Conservation (phyloP, 2,113 vertebrate genomes). For the Hylia prasina region DNA sequence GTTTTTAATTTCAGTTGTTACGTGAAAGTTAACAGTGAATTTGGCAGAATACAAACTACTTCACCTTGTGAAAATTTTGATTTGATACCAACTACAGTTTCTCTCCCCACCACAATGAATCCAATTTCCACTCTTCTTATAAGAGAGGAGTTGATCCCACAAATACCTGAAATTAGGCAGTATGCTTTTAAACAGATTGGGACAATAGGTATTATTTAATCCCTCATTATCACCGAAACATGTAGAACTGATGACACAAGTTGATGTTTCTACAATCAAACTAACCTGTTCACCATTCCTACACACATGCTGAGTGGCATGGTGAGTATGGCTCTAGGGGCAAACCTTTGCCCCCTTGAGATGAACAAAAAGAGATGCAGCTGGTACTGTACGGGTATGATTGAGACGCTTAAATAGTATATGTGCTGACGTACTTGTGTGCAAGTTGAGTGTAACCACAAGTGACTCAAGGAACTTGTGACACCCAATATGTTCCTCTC, state of each 20-base stretch:
- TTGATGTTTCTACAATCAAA: background rate
- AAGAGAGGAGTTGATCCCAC: background rate
- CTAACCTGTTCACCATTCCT: background rate
- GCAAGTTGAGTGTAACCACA: background rate
- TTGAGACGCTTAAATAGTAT: background rate
- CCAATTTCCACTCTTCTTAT: background rate
- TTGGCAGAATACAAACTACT: background rate
- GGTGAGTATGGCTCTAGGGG: background rate
- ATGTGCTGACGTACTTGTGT: background rate
- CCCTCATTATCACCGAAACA: background rate
- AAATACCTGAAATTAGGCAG: background rate
- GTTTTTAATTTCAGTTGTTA: background rate
- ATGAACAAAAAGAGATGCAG: background rate
- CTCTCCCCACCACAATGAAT: background rate
- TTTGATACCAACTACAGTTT: fast-evolving
- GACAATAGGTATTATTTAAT: background rate
- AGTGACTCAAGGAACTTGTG: background rate
- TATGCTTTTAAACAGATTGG: background rate
- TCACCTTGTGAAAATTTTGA: background rate
- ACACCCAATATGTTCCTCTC: fast-evolving
- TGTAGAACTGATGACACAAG: background rate
- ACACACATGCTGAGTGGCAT: background rate
- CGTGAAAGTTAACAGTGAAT: background rate
- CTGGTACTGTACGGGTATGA: too few relatives aligned
- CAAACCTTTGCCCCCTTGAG: background rate